phyloP scores from a whole-genome alignment of 2,888 invertebrate species.

The Syritta pipiens region DNA sequence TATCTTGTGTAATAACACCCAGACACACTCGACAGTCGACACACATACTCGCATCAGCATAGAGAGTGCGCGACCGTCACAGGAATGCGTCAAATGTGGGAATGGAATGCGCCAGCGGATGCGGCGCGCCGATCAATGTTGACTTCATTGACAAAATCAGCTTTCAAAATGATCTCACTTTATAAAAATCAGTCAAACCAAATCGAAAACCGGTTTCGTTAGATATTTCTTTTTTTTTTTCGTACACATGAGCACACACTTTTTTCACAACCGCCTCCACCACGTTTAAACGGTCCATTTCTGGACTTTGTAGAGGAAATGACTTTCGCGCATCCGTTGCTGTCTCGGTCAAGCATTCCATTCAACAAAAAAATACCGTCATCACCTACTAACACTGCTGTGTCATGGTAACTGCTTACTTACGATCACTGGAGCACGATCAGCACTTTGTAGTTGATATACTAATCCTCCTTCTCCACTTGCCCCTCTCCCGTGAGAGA shows the following conservation, averaged over 20 bases:
- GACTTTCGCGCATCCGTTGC: slow-evolving; percentile 50
- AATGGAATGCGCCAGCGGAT: slow-evolving; percentile 61
- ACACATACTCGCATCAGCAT: too few relatives aligned
- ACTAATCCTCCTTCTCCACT: slow-evolving; percentile 62
- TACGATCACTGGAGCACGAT: slow-evolving; percentile 36
- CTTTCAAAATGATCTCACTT: slow-evolving; percentile 81
- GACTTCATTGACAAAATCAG: slow-evolving; percentile 80
- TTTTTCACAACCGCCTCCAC: too few relatives aligned
- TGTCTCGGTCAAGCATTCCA: slow-evolving; percentile 43
- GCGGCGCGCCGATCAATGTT: slow-evolving; percentile 70
- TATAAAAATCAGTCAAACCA: slow-evolving; percentile 80
- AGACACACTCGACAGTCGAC: slow-evolving; percentile 6
- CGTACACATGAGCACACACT: neutral
- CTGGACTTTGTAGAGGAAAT: slow-evolving; percentile 38
- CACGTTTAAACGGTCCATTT: too few relatives aligned
- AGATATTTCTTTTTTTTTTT: slow-evolving; percentile 66
- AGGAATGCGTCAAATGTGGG: slow-evolving; percentile 61
- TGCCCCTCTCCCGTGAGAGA: slow-evolving; percentile 58
- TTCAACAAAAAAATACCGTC: slow-evolving; percentile 25
- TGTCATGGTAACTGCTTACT: slow-evolving; percentile 21
- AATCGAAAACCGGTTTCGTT: slow-evolving; percentile 80
- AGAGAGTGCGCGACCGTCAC: slow-evolving; percentile 45
- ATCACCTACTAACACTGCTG: slow-evolving; percentile 47
- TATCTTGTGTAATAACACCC: slow-evolving; percentile 53
- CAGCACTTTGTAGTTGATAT: slow-evolving; percentile 32